phyloP scores from a whole-genome alignment of 1,140 invertebrate genomes.

The Xylocopa sonorina region DNA sequence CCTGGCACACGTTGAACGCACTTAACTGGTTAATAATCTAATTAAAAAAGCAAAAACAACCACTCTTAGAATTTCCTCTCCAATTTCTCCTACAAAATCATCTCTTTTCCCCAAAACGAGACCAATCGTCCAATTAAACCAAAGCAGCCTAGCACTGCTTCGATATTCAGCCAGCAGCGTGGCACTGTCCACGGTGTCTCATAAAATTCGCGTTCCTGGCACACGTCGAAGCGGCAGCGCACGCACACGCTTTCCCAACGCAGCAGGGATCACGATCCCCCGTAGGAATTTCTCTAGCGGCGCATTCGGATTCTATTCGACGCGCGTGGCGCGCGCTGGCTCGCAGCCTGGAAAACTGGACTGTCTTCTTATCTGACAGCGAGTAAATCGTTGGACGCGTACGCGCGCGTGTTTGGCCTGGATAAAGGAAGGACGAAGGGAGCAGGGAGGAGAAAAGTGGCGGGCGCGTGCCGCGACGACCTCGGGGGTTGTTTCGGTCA shows the following conservation, averaged over 20 bases:
- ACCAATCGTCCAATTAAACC: too few relatives aligned
- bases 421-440: slow-evolving; percentile 2
- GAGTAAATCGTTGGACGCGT: slow-evolving; percentile 29
- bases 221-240: not conserved
- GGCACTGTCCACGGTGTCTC: too few relatives aligned
- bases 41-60: too few relatives aligned
- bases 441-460: slow-evolving; percentile 44
- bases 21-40: too few relatives aligned
- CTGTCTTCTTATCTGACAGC: slow-evolving; percentile 47
- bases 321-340: slow-evolving; percentile 24
- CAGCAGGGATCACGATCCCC: not conserved
- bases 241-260: not conserved
- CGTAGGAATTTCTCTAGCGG: slow-evolving; percentile 37
- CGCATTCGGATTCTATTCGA: slow-evolving; percentile 50
- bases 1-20: too few relatives aligned
- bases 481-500: slow-evolving; percentile 42
- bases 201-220: slow-evolving; percentile 8
- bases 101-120: too few relatives aligned
- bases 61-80: too few relatives aligned
- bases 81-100: too few relatives aligned
- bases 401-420: not conserved
- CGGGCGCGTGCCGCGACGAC: slow-evolving; percentile 56
- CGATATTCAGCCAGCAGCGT: too few relatives aligned
- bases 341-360: slow-evolving; percentile 31
- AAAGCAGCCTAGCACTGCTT: too few relatives aligned